Evolutionary conservation across 2,113 vertebrate genomes (phyloP).

Genomic region (Paraplagusia blochii): DNA sequence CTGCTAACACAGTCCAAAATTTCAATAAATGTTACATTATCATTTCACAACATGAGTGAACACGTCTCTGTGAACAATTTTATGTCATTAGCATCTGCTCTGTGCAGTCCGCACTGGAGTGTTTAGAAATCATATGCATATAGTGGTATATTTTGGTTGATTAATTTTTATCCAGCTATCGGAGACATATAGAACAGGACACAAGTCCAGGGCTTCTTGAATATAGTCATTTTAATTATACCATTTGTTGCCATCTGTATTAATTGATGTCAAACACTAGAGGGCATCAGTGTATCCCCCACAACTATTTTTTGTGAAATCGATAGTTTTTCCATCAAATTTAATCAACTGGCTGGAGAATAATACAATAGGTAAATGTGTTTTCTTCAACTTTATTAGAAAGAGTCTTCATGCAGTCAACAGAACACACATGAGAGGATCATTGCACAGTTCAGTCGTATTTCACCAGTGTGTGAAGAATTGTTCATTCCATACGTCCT

Average conservation of each 20-base stretch:
- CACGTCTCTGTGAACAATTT: not conserved
- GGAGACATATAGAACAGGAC: too few species aligned
- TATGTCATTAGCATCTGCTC: not conserved
- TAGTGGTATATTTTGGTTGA: too few species aligned
- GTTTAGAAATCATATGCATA: too few species aligned
- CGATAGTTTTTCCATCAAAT: too few species aligned
- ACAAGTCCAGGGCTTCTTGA: too few species aligned
- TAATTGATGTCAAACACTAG: too few species aligned
- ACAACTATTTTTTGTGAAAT: too few species aligned
- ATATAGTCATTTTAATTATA: too few species aligned
- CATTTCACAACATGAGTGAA: slow-evolving; percentile 1
- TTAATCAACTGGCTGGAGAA: not conserved
- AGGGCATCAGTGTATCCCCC: too few species aligned
- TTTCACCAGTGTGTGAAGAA: not conserved
- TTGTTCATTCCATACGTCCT: not conserved
- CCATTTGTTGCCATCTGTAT: too few species aligned
- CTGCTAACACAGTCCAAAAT: slow-evolving; percentile 1
- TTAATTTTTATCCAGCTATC: too few species aligned
- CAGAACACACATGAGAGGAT: not conserved
- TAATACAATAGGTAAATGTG: not conserved
- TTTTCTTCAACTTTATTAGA: slow-evolving; percentile 10
- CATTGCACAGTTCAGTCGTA: not conserved
- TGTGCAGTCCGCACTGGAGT: not conserved
- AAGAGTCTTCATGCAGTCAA: slow-evolving; percentile 36
- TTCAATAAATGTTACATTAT: slow-evolving; percentile 55